Evolutionary conservation across 1,140 invertebrate genomes (phyloP), one percentile per base, ranked within the genome.

Genomic region (Drosophila trapezifrons): DNA sequence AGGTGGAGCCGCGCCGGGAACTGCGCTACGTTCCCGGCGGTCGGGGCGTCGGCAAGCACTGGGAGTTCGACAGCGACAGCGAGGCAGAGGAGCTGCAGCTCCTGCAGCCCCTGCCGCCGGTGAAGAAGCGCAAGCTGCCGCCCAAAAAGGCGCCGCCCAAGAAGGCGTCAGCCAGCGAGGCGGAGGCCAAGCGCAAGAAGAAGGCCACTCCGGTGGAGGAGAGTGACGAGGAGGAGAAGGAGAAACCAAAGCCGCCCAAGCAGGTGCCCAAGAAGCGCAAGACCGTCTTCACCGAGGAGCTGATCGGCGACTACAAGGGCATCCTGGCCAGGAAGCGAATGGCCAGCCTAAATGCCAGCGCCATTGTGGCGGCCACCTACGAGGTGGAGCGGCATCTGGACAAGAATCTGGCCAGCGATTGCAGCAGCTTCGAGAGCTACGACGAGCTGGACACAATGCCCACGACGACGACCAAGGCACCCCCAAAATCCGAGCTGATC

Each of bases 271-370:
- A 91, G 32, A 92, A 92, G 43, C 91, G 94, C 15, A 93, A 93
- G 43, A 94, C 92, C 52, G 92, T 94, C 72, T 94, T 94, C 49
- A 95, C 96, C 85, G 93, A 96, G 29, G 94, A 96, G 18, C 97
- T 97, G 94, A 92, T 91, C 15, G 86, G 91, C 2, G 96, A 97
- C 86, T 92, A 97, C 46, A 96, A 97, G 82, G 96, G 97, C 76
- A 97, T 97, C 95, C 95, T 98, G 1, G 96, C 97, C 2, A 95
- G 95, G 75, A 98, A 98, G 89, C 94, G 97, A 27, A 98, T 98
- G 97, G 97, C 97, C 10, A 98, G 96, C 87, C 92, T 98, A 20
- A 98, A 98, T 92, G 97, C 97, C 10, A 96, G 96, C 10, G 97
- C 97, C 15, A 98, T 98, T 76, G 93, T 98, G 71, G 96, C 97